These are phyloP conservation scores for Acheta domesticus DNA, from an alignment of 2,888 invertebrate species.

Conservation along the genomic window DNA sequence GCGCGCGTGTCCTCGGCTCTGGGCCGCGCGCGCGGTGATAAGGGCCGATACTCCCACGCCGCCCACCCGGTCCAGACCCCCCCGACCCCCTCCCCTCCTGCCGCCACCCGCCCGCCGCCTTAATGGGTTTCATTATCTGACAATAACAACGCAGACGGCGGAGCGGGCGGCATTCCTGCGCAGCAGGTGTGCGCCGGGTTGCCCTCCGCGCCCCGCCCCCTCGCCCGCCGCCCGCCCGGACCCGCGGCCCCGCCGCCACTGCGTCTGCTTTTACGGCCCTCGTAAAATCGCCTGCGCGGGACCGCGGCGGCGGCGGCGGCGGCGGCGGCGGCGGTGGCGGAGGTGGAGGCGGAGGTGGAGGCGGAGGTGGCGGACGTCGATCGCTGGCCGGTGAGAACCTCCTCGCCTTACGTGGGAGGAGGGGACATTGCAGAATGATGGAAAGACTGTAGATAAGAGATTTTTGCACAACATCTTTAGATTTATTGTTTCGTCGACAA, in stretches of 20 bases:
- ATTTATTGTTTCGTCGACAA: too few species aligned
- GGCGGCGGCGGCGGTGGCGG: not conserved
- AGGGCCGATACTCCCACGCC: not conserved
- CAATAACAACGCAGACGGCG: not conserved
- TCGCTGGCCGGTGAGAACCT: too few species aligned
- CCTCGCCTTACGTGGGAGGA: too few species aligned
- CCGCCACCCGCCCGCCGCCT: not conserved
- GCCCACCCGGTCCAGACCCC: not conserved
- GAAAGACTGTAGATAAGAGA: too few species aligned
- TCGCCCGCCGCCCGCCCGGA: too few species aligned
- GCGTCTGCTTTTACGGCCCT: not conserved
- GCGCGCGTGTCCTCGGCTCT: not conserved
- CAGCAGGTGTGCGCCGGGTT: not conserved
- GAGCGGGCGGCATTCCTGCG: not conserved
- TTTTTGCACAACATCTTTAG: too few species aligned
- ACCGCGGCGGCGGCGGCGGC: not conserved
- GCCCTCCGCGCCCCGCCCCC: too few species aligned
- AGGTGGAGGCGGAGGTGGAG: not conserved
- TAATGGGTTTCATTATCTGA: constrained; percentile 18
- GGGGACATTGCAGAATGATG: too few species aligned
- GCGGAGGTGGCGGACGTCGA: too few species aligned
- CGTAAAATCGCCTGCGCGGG: not conserved
- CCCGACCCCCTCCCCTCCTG: not conserved
- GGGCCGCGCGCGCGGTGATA: not conserved
- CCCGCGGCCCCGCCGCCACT: not conserved